phyloP scores from a whole-genome alignment of 2,797 vertebrate genomes.

The Alosa sapidissima region DNA sequence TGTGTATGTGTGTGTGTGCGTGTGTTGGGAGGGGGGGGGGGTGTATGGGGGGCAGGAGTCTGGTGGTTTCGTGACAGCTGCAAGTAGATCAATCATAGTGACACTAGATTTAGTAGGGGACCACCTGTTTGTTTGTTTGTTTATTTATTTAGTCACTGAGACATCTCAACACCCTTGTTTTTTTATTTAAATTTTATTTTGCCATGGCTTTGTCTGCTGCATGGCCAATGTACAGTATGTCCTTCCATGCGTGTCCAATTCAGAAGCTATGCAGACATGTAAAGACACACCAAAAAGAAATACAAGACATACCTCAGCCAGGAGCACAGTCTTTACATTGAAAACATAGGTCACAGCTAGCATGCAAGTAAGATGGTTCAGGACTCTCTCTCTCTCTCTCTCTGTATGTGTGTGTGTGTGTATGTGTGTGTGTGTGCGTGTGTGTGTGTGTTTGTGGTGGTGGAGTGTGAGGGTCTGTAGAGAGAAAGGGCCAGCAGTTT shows the following conservation, averaged over 20 bases:
- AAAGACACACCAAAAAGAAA: background rate
- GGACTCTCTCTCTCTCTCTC: background rate
- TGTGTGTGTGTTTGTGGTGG: background rate
- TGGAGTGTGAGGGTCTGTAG: background rate
- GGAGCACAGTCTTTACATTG: background rate
- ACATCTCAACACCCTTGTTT: background rate
- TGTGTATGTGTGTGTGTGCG: background rate
- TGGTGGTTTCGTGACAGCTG: constrained; percentile 37
- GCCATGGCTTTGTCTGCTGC: background rate
- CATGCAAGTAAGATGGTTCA: background rate
- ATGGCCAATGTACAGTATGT: background rate
- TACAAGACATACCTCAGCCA: background rate
- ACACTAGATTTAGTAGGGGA: constrained; percentile 43
- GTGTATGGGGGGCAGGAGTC: background rate
- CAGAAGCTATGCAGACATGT: background rate
- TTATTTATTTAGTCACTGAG: background rate
- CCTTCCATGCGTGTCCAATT: background rate
- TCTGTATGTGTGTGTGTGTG: background rate
- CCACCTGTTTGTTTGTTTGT: constrained; percentile 37
- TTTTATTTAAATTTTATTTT: background rate
- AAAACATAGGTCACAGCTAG: background rate
- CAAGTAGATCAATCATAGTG: constrained; percentile 51
- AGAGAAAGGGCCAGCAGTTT: background rate
- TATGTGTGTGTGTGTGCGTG: constrained; percentile 14
- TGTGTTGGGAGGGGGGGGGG: background rate